Percentiles rank a stretch among this genome's conserved stretches.
These are phyloP conservation scores for Brachynemurus nebulosus DNA, from an alignment of 2,888 invertebrate species.

Conservation along the genomic window DNA sequence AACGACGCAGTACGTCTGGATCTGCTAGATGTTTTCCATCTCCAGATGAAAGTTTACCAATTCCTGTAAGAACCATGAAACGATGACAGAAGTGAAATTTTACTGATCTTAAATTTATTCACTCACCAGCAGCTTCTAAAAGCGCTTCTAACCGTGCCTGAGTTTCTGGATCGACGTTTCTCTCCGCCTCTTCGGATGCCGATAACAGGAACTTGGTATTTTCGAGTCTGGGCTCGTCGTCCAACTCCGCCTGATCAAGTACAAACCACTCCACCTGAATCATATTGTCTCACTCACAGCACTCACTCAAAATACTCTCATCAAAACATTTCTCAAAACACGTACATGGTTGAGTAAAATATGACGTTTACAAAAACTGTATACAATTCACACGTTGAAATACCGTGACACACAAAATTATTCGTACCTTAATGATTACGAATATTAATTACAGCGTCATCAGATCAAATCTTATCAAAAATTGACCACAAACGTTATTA, in stretches of 20 bases:
- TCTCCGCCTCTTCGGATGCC: conserved; percentile 42
- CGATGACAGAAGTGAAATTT: conserved; percentile 4
- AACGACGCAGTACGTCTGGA: conserved; percentile 73
- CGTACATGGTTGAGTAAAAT: neutral
- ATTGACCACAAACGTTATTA: no score
- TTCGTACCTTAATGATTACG: no score
- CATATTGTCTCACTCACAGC: conserved; percentile 6
- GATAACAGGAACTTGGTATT: conserved; percentile 49
- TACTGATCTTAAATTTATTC: no score
- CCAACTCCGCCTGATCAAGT: conserved; percentile 49
- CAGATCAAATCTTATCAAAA: no score
- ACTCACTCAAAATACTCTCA: neutral
- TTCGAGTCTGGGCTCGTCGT: conserved; percentile 46
- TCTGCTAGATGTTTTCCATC: conserved; percentile 77
- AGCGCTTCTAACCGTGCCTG: conserved; percentile 85
- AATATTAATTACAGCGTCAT: no score
- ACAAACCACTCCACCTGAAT: conserved; percentile 55
- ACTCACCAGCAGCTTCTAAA: conserved; percentile 74
- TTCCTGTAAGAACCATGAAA: conserved; percentile 38
- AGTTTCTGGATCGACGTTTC: conserved; percentile 69
- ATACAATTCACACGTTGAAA: no score
- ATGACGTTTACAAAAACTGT: neutral
- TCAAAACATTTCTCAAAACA: neutral
- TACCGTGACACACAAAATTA: no score
- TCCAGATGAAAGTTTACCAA: conserved; percentile 64